A percentile compares a stretch with the other conserved stretches of the same genome.
Conservation (phyloP, 2,797 vertebrate genomes). For the Myioborus miniatus region DNA sequence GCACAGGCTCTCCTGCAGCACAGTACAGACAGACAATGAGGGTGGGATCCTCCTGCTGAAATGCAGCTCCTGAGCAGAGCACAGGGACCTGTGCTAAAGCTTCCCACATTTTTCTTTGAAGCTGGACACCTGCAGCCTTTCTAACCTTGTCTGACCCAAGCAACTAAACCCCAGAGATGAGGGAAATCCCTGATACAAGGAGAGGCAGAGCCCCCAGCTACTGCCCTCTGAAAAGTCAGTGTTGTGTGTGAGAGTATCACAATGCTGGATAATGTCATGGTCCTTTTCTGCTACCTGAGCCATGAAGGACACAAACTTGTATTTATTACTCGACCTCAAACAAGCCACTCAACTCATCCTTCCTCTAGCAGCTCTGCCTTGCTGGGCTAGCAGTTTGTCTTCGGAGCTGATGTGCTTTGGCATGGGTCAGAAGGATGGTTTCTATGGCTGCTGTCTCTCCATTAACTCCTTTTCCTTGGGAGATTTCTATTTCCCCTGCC, state of each 20-base stretch:
- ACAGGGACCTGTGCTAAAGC: background rate
- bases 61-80: background rate
- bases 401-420: background rate
- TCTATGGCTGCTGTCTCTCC: background rate
- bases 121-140: background rate
- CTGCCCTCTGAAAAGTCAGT: background rate
- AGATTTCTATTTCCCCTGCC: background rate
- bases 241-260: background rate
- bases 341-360: background rate
- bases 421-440: background rate
- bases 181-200: background rate
- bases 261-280: background rate
- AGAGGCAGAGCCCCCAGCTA: background rate
- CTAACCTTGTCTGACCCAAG: background rate
- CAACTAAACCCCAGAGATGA: background rate
- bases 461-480: background rate
- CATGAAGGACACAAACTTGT: background rate
- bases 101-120: background rate
- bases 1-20: accelerated
- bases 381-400: background rate
- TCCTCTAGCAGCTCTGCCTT: background rate
- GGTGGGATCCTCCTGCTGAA: background rate
- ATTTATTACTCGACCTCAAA: background rate
- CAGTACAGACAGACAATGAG: background rate
- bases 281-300: background rate